These are phyloP conservation scores for Aquatica leii DNA, from an alignment of 2,888 invertebrate species.

Conservation along the genomic window DNA sequence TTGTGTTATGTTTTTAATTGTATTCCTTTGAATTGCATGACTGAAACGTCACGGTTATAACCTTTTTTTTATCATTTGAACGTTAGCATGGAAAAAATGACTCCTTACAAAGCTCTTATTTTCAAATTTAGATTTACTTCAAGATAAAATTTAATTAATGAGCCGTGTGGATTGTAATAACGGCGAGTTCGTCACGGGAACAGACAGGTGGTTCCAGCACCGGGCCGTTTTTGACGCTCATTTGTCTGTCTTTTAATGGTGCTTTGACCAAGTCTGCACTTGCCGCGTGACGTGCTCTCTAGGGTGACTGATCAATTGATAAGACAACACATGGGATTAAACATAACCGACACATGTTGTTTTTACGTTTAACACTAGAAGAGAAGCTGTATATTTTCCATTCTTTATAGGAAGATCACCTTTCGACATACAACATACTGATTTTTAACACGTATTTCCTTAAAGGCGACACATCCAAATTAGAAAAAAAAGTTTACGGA, in stretches of 20 bases:
- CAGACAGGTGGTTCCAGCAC: conserved; percentile 45
- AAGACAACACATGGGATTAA: conserved; percentile 29
- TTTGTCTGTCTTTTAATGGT: conserved; percentile 43
- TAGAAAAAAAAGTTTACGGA: no score
- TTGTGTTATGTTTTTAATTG: no score
- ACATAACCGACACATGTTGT: conserved; percentile 32
- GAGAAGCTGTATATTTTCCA: no score
- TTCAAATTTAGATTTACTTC: conserved; percentile 44
- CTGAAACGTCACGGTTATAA: no score
- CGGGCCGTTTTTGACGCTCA: conserved; percentile 44
- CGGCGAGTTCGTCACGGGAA: conserved; percentile 48
- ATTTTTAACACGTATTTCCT: no score
- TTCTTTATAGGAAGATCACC: no score
- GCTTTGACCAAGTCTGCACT: conserved; percentile 40
- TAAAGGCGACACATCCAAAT: no score
- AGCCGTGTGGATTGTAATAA: conserved; percentile 46
- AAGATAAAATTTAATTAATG: conserved; percentile 45
- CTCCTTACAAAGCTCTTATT: conserved; percentile 39
- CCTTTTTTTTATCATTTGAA: no score
- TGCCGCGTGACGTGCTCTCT: conserved; percentile 41
- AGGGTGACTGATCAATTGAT: conserved; percentile 43
- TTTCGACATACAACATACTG: no score
- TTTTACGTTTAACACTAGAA: not conserved
- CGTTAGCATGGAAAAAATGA: conserved; percentile 13
- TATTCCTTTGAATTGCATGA: no score